Percentiles rank a stretch among this genome's conserved stretches.
These are phyloP conservation scores for Anastatus disparis DNA, from an alignment of 1,140 invertebrate species.

Conservation along the genomic window DNA sequence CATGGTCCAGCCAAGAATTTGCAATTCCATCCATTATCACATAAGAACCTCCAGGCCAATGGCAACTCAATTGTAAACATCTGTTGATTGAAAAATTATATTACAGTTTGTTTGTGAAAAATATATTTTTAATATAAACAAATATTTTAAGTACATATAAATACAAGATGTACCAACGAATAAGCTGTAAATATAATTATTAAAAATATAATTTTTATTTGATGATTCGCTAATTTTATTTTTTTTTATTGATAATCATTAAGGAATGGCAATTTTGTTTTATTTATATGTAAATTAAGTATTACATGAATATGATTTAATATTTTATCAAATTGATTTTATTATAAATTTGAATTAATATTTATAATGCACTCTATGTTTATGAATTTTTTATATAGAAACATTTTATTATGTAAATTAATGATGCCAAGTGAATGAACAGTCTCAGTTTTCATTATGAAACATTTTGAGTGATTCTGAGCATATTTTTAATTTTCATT, in stretches of 20 bases:
- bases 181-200: neutral
- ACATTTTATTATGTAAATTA: too few species aligned
- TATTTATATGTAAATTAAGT: too few species aligned
- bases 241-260: too few species aligned
- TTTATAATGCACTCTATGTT: too few species aligned
- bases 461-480: neutral
- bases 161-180: neutral
- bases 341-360: too few species aligned
- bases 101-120: neutral
- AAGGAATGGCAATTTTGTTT: too few species aligned
- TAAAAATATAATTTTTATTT: too few species aligned
- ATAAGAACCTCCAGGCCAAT: neutral
- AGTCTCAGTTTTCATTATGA: too few species aligned
- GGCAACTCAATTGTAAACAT: slow-evolving; percentile 11
- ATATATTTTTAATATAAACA: neutral
- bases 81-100: slow-evolving; percentile 4
- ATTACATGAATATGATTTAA: too few species aligned
- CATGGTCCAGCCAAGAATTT: slow-evolving; percentile 3
- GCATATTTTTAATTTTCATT: neutral
- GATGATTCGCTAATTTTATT: too few species aligned
- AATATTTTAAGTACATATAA: neutral
- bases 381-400: too few species aligned
- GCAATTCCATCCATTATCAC: slow-evolving; percentile 11
- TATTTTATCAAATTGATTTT: too few species aligned
- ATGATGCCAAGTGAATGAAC: slow-evolving; percentile 26